These are phyloP conservation scores for Caenorhabditis drosophilae DNA, from an alignment of 2,888 invertebrate genomes.

Conservation along the genomic window DNA sequence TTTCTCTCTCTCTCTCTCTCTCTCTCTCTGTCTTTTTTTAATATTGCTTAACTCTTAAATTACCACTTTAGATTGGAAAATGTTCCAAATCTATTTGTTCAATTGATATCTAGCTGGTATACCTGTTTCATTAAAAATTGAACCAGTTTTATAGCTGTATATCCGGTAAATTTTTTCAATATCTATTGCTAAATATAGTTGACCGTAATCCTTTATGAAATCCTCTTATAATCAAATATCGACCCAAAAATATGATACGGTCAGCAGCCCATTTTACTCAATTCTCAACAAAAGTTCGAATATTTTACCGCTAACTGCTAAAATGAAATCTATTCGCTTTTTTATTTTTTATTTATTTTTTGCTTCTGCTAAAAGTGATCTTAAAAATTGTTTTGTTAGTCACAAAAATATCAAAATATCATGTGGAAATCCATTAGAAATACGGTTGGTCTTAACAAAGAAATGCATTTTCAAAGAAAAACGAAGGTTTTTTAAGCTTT, in stretches of 20 bases:
- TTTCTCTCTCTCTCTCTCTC: no score
- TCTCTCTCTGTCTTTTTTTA: no score
- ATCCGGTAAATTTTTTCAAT: slow-evolving; percentile 1
- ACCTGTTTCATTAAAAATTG: slow-evolving; percentile 1
- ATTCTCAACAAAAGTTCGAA: neutral
- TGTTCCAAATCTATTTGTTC: no score
- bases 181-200: neutral
- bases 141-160: neutral
- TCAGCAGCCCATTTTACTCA: slow-evolving; percentile 1
- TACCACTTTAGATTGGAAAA: no score
- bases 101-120: no score
- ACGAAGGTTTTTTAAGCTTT: slow-evolving; percentile 15
- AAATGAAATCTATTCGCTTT: no score
- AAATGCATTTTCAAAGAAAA: no score
- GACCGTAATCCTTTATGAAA: slow-evolving; percentile 37
- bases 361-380: slow-evolving; percentile 6
- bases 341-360: no score
- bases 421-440: slow-evolving; percentile 33
- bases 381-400: slow-evolving; percentile 28
- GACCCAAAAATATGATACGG: slow-evolving; percentile 19
- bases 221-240: slow-evolving; percentile 35
- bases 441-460: slow-evolving; percentile 9
- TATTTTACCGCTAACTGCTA: slow-evolving; percentile 29
- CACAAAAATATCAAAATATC: slow-evolving; percentile 37
- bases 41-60: no score